A percentile compares a stretch with the other conserved stretches of the same genome.
Evolutionary conservation across 2,113 vertebrate genomes (phyloP).

Genomic region (Hypomesus transpacificus): DNA sequence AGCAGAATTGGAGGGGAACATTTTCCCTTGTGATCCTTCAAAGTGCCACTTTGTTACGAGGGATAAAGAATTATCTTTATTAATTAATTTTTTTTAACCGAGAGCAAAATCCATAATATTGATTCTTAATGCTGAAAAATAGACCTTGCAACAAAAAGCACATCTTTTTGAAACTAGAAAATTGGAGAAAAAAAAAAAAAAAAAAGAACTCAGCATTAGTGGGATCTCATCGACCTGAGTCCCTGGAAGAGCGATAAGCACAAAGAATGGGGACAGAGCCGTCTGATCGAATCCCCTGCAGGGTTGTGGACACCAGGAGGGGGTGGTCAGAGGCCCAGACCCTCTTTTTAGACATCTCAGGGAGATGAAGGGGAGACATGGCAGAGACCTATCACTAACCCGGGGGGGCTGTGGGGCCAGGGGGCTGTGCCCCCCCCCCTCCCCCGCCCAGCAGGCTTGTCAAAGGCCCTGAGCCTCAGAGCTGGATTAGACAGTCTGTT

Average conservation of each 20-base stretch:
- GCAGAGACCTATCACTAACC: neutral
- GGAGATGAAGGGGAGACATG: neutral
- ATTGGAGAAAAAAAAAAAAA: slow-evolving; percentile 16
- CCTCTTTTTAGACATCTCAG: too few relatives aligned
- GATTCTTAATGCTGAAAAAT: slow-evolving; percentile 45
- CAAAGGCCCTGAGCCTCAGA: slow-evolving; percentile 44
- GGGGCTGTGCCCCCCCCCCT: neutral
- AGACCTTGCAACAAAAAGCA: slow-evolving; percentile 33
- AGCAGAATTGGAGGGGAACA: neutral
- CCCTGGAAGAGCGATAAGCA: neutral
- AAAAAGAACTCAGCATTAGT: slow-evolving; percentile 18
- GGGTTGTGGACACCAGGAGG: neutral
- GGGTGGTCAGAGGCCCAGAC: neutral
- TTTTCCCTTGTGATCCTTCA: slow-evolving; percentile 30
- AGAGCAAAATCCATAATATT: slow-evolving; percentile 51
- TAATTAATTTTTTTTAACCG: neutral
- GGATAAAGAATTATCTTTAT: neutral
- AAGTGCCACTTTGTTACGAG: slow-evolving; percentile 25
- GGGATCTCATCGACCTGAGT: slow-evolving; percentile 19
- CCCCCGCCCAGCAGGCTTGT: slow-evolving; percentile 21
- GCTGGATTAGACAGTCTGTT: slow-evolving; percentile 56
- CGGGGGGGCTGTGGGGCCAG: neutral
- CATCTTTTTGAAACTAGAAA: slow-evolving; percentile 25
- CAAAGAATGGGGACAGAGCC: neutral
- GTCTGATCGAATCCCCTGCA: slow-evolving; percentile 25